Conservation (phyloP, 1,140 invertebrate species). For the Phocides pigmalion region DNA sequence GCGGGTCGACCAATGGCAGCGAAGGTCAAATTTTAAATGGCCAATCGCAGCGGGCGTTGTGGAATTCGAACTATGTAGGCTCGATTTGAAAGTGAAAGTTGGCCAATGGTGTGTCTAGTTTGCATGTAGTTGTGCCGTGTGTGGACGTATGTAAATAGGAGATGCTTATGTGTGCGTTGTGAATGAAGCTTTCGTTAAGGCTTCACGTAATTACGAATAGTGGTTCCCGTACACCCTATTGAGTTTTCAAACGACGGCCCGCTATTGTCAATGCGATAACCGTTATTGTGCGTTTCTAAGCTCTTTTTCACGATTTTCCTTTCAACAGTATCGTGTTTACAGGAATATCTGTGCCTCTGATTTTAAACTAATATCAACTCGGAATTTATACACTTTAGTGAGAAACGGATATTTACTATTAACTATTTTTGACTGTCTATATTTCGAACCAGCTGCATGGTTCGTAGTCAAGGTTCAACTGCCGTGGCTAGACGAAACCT, state of each 20-base stretch:
- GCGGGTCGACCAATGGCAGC: slow-evolving; percentile 58
- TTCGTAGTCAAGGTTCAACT: too few species aligned
- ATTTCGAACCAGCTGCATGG: too few species aligned
- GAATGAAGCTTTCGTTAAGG: slow-evolving; percentile 53
- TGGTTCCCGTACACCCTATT: slow-evolving; percentile 15
- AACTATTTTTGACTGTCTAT: too few species aligned
- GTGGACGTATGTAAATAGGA: slow-evolving; percentile 47
- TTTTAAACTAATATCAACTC: too few species aligned
- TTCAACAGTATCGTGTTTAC: background rate
- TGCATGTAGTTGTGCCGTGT: slow-evolving; percentile 55
- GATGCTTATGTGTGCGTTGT: slow-evolving; percentile 45
- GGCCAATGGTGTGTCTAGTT: slow-evolving; percentile 57
- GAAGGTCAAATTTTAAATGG: slow-evolving; percentile 69
- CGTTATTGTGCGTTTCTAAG: slow-evolving; percentile 18
- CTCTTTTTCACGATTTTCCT: slow-evolving; percentile 16
- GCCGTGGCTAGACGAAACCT: too few species aligned
- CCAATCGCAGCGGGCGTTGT: slow-evolving; percentile 57
- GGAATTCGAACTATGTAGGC: slow-evolving; percentile 74
- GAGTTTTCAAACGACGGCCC: slow-evolving; percentile 4
- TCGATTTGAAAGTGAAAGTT: slow-evolving; percentile 71
- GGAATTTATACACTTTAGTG: too few species aligned
- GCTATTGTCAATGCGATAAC: background rate
- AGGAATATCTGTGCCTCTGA: too few species aligned
- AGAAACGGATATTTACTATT: too few species aligned
- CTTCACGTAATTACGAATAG: slow-evolving; percentile 44